Conservation (phyloP, 2,113 vertebrate genomes). For the Mormyrus iriodes region DNA sequence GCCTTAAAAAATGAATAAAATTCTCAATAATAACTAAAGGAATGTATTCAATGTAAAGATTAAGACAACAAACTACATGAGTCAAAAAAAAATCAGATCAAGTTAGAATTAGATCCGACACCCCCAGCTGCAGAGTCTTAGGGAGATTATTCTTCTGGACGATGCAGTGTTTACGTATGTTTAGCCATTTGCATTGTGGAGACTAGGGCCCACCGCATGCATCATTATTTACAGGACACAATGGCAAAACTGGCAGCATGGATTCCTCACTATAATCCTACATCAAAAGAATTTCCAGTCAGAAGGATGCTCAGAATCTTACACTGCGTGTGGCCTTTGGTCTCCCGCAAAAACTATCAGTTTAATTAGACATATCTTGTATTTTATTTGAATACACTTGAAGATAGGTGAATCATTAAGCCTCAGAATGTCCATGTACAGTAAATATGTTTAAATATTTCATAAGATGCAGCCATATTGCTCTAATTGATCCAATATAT, state of each 20-base stretch:
- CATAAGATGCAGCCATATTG: slow-evolving; percentile 40
- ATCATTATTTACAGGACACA: neutral
- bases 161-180: neutral
- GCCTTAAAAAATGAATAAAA: neutral
- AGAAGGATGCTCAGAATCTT: neutral
- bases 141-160: neutral
- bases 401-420: neutral
- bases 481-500: slow-evolving; percentile 47
- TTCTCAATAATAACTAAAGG: neutral
- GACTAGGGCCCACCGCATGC: neutral
- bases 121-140: neutral
- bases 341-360: neutral
- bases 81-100: neutral
- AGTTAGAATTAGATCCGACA: neutral
- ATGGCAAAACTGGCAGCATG: neutral
- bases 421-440: slow-evolving; percentile 29
- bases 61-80: neutral
- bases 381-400: neutral
- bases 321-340: neutral
- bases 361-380: neutral
- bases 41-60: neutral
- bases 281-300: neutral
- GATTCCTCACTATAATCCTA: neutral
- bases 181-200: neutral
- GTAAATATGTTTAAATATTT: slow-evolving; percentile 45